Base-by-base conservation (phyloP, 2,797 vertebrate genomes). In the Poeciliopsis gracilis region DNA sequence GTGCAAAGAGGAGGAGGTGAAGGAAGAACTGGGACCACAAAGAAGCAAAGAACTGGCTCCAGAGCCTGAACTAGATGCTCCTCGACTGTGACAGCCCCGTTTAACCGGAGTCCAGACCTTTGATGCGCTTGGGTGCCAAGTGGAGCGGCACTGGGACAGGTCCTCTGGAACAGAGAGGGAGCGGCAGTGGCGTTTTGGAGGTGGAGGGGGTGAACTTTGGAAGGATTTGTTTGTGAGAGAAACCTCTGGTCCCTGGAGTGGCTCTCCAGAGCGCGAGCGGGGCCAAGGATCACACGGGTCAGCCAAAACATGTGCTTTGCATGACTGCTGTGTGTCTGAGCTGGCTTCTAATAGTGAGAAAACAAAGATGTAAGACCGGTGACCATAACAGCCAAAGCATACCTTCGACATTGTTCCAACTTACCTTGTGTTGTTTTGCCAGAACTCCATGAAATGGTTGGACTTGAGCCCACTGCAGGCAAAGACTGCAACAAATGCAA, bases 21-120 rank as follows among this genome's bases (percentile, higher is more conserved):
- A 93, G 82, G 96, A 95, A 87, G 95, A 96, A 94, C 95, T 95
- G 88, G 96, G 96, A 92, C 95, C 95, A 94, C 95, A 93, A 87
- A 94, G 95, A 84, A 94, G 91, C 82, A 94, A 87, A 87, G 89
- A 94, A 92, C 94, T 95, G 77, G 94, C 92, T 92, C 91, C 94
- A 86, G 95, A 95, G 89, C 94, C 93, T 47, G 87, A 87, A 85
- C 86, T 87, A 49, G 92, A 91, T 25, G 84, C 85, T 73, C 83
- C 89, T 79, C 90, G 87, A 59, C 91, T 94, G 74, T 91, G 91
- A 77, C 85, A 92, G 73, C 87, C 95, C 69, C 96, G 96, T 90
- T 97, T 97, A 84, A 98, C 96, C 12, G 97, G 97, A 89, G 96
- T 97, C 97, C 97, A 98, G 87, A 97, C 95, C 93, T 96, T 97